Evolutionary conservation across 2,797 vertebrate species (phyloP).

Genomic region (Xerus rutilus): DNA sequence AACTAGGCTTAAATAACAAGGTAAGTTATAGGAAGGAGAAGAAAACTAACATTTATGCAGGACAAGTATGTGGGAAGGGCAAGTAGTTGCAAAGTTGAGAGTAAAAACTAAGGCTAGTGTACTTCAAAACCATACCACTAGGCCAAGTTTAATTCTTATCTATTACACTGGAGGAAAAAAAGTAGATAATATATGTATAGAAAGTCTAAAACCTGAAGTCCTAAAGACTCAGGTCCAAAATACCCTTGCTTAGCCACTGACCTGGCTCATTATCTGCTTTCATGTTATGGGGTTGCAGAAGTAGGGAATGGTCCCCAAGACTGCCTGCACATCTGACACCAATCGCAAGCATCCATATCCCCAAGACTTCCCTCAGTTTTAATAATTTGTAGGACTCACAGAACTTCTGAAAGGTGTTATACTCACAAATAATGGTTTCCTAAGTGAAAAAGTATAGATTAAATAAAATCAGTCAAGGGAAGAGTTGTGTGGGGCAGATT

Average conservation of each 20-base stretch:
- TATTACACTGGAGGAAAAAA: background rate
- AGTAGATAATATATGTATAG: background rate
- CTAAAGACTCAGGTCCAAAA: background rate
- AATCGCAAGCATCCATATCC: background rate
- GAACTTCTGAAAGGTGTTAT: background rate
- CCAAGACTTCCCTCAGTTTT: background rate
- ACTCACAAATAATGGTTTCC: background rate
- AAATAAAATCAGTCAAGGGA: background rate
- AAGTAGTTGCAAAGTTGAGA: background rate
- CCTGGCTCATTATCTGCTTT: background rate
- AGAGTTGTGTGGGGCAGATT: background rate
- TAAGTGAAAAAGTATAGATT: background rate
- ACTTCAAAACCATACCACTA: background rate
- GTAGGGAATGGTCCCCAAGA: background rate
- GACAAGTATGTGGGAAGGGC: background rate
- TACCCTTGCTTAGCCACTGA: background rate
- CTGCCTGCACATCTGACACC: background rate
- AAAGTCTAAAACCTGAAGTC: background rate
- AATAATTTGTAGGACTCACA: background rate
- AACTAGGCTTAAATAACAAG: background rate
- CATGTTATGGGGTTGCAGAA: background rate
- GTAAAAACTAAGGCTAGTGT: background rate
- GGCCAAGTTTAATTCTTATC: background rate
- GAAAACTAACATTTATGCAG: constrained; percentile 13
- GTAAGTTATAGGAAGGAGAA: background rate